These are phyloP conservation scores for Brachyrhaphis roseni DNA, from an alignment of 2,797 vertebrate genomes.

Conservation along the genomic window DNA sequence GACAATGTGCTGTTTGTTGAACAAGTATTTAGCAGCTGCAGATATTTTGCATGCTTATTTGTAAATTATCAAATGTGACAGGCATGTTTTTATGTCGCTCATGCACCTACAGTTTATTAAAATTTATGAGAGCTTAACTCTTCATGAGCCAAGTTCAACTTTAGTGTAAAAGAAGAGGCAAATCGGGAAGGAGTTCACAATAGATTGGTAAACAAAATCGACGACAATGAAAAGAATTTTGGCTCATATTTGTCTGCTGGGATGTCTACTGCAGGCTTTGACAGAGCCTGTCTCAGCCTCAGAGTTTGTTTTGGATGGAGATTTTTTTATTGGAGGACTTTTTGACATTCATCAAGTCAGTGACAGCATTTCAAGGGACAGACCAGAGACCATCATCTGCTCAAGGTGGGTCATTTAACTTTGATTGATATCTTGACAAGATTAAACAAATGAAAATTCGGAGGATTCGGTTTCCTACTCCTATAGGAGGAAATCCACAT, in stretches of 20 bases:
- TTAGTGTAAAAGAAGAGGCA: background rate
- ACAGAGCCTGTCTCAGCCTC: constrained; percentile 29
- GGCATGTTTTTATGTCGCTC: background rate
- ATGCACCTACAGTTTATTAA: constrained; percentile 12
- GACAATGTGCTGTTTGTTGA: background rate
- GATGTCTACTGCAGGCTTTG: constrained; percentile 7
- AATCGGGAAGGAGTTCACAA: background rate
- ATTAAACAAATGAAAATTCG: background rate
- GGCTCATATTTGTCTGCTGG: constrained; percentile 41
- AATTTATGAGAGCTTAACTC: constrained; percentile 11
- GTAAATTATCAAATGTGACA: constrained; percentile 21
- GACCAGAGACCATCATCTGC: constrained; percentile 63
- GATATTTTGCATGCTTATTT: constrained; percentile 63
- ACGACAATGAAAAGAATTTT: constrained; percentile 45
- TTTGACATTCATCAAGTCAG: constrained; percentile 67
- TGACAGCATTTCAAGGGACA: background rate
- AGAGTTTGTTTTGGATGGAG: constrained; percentile 69
- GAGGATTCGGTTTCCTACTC: too few relatives aligned
- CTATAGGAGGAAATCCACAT: too few relatives aligned
- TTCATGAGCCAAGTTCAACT: background rate
- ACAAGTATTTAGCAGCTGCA: background rate
- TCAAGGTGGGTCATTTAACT: constrained; percentile 59
- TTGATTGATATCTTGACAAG: background rate
- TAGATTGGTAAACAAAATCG: background rate
- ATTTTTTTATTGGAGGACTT: constrained; percentile 76